Evolutionary conservation across 1,140 invertebrate species (phyloP).

Genomic region (Atta cephalotes): DNA sequence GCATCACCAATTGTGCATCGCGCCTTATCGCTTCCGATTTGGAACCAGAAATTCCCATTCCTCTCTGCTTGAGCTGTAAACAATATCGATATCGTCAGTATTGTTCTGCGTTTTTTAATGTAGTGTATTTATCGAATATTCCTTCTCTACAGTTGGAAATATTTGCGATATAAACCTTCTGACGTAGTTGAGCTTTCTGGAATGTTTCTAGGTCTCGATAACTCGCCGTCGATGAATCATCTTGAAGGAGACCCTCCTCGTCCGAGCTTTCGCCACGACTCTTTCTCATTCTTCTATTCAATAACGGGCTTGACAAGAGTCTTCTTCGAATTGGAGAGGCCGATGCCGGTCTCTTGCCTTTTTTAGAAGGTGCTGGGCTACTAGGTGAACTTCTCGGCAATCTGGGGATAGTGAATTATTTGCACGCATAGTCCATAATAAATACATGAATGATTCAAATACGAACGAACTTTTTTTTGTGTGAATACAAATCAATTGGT

Average conservation of each 20-base stretch:
- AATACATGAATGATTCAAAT: background rate
- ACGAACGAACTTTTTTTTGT: too few species aligned
- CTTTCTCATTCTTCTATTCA: slow-evolving; percentile 91
- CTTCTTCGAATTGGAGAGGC: slow-evolving; percentile 92
- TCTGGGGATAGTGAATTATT: slow-evolving; percentile 77
- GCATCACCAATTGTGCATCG: slow-evolving; percentile 94
- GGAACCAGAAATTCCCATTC: slow-evolving; percentile 83
- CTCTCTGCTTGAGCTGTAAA: slow-evolving; percentile 89
- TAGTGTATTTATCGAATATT: background rate
- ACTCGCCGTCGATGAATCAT: slow-evolving; percentile 88
- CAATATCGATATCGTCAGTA: background rate
- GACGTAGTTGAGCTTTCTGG: slow-evolving; percentile 96
- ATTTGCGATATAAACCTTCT: slow-evolving; percentile 90
- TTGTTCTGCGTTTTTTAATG: background rate
- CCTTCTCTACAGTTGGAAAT: background rate
- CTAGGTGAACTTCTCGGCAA: slow-evolving; percentile 90
- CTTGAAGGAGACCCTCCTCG: slow-evolving; percentile 91
- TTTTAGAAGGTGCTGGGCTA: slow-evolving; percentile 90
- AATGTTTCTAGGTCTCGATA: slow-evolving; percentile 97
- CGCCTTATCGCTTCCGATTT: slow-evolving; percentile 87
- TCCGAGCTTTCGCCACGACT: slow-evolving; percentile 94
- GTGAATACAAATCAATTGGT: too few species aligned
- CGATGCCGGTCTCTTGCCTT: slow-evolving; percentile 91
- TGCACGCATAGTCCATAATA: background rate
- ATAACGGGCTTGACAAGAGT: slow-evolving; percentile 92